A percentile compares a stretch with the other conserved stretches of the same genome.
Conservation (phyloP, 2,113 vertebrate species). For the Psammodynastes pulverulentus region DNA sequence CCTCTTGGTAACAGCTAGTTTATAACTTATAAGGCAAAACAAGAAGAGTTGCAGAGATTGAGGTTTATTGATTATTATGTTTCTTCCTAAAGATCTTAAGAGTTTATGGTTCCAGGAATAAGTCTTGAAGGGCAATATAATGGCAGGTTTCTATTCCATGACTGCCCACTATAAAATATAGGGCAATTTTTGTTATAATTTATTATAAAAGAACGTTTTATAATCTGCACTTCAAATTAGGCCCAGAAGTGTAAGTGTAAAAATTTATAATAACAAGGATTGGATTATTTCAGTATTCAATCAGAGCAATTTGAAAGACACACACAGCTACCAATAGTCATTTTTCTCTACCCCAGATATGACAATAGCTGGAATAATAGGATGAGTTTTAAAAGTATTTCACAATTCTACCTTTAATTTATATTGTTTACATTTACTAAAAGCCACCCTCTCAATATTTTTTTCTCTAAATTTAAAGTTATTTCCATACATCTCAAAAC, state of each 20-base stretch:
- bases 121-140: not conserved
- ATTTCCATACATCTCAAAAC: not conserved
- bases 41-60: not conserved
- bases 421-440: not conserved
- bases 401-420: not conserved
- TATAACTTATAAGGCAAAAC: slow-evolving; percentile 73
- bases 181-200: not conserved
- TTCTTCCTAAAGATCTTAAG: not conserved
- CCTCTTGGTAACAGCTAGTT: slow-evolving; percentile 82
- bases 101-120: not conserved
- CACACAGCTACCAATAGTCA: not conserved
- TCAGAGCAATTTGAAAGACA: not conserved
- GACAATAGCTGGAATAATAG: not conserved
- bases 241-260: not conserved
- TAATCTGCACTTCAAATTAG: not conserved
- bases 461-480: not conserved
- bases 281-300: not conserved
- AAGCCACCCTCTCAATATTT: not conserved
- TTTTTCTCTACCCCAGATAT: not conserved
- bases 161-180: not conserved
- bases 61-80: not conserved
- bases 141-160: not conserved
- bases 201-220: not conserved
- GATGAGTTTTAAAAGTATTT: not conserved
- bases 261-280: not conserved